Conservation (phyloP, 2,888 invertebrate genomes). For the Sepioteuthis lessoniana region DNA sequence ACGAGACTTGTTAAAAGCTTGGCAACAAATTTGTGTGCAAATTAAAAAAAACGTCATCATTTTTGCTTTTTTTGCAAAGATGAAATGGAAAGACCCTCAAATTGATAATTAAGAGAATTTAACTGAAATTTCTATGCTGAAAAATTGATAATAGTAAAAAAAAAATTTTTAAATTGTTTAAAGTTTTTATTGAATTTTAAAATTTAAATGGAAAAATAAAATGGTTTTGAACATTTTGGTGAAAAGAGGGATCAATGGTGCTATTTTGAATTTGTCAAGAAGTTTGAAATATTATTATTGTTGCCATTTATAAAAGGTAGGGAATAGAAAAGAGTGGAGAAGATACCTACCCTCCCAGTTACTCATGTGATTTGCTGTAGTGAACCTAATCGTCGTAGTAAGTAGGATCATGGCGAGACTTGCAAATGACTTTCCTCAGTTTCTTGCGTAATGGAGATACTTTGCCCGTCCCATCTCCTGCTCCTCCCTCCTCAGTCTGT, state of each 20-base stretch:
- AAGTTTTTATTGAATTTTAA: too few species aligned
- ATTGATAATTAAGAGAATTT: background rate
- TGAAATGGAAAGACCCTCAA: background rate
- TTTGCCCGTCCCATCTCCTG: constrained; percentile 10
- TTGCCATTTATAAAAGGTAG: too few species aligned
- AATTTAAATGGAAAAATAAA: background rate
- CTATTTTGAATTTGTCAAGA: too few species aligned
- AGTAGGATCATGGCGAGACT: constrained; percentile 40
- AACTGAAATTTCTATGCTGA: background rate
- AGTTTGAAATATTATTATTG: too few species aligned
- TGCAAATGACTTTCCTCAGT: constrained; percentile 48
- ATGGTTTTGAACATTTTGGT: background rate
- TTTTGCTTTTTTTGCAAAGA: background rate
- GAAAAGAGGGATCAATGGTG: too few species aligned
- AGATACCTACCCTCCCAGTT: constrained; percentile 48
- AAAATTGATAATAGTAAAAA: too few species aligned
- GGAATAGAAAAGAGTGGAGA: background rate
- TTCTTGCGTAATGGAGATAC: constrained; percentile 48
- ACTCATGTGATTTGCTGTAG: background rate
- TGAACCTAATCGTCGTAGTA: constrained; percentile 40
- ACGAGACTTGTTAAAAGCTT: background rate
- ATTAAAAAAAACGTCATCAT: background rate
- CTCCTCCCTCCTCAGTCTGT: constrained; percentile 38
- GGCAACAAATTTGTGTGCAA: background rate
- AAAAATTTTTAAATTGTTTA: too few species aligned